phyloP scores from a whole-genome alignment of 2,888 invertebrate species.

The Rugalucina vietnamica region DNA sequence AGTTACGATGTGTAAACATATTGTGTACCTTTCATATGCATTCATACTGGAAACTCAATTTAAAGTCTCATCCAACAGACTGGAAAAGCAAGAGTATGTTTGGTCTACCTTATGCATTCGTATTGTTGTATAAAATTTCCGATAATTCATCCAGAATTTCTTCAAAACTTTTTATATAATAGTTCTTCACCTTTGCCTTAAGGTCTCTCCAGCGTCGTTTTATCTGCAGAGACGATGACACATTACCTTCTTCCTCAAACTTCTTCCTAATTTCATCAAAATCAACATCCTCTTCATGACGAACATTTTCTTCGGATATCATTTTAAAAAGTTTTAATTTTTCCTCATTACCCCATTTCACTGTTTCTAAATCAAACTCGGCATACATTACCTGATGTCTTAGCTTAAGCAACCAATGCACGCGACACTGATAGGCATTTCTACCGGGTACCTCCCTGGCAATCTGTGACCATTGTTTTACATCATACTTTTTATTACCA shows the following conservation, averaged over 20 bases:
- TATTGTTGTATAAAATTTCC: too few species aligned
- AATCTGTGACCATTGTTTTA: background rate
- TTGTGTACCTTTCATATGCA: too few species aligned
- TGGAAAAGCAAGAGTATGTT: too few species aligned
- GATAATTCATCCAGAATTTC: background rate
- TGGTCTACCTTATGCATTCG: too few species aligned
- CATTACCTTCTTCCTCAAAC: background rate
- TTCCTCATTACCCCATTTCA: background rate
- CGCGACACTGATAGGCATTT: background rate
- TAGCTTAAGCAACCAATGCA: background rate
- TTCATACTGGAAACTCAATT: too few species aligned
- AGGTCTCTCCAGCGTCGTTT: background rate
- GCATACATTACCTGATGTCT: background rate
- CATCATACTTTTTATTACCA: background rate
- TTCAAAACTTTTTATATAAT: background rate
- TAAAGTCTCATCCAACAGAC: too few species aligned
- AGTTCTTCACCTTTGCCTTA: background rate
- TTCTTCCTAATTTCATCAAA: background rate
- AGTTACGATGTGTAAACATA: too few species aligned
- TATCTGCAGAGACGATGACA: background rate
- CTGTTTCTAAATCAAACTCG: background rate
- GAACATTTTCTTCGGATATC: background rate
- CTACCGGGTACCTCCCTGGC: background rate
- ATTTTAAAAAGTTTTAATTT: background rate
- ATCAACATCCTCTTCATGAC: background rate